Conservation (phyloP, 2,113 vertebrate genomes). For the Cochlearius cochlearius region DNA sequence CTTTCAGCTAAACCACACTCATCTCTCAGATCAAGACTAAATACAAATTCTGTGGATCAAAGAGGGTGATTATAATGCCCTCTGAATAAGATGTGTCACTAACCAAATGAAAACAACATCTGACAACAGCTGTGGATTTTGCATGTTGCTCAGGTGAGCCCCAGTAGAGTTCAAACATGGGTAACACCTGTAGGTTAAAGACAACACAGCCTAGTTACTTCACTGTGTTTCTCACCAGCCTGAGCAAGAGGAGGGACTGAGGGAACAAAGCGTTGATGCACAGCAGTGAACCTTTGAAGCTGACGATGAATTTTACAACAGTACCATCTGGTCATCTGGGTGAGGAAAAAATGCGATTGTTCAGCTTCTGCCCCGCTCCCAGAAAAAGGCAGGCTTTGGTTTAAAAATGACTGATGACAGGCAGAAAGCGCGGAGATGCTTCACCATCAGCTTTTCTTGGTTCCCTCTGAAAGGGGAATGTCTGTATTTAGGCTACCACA, state of each 20-base stretch:
- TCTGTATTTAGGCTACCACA: not conserved
- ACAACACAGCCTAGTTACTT: not conserved
- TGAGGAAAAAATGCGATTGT: not conserved
- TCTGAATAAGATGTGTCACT: not conserved
- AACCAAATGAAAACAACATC: not conserved
- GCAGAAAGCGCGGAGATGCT: not conserved
- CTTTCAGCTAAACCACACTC: not conserved
- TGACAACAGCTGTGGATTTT: not conserved
- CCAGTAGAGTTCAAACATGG: not conserved
- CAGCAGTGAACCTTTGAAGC: not conserved
- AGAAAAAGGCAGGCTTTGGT: not conserved
- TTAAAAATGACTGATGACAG: not conserved
- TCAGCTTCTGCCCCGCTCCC: not conserved
- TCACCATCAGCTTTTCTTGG: not conserved
- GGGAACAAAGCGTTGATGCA: not conserved
- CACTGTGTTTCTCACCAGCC: not conserved
- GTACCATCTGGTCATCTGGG: not conserved
- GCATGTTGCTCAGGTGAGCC: not conserved
- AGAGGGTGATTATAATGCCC: not conserved
- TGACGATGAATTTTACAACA: not conserved
- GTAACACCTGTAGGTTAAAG: not conserved
- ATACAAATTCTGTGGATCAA: not conserved
- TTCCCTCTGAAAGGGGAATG: not conserved
- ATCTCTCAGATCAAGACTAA: not conserved
- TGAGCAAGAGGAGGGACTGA: not conserved